Percentiles rank a stretch among this genome's conserved stretches.
phyloP scores from a whole-genome alignment of 1,140 invertebrate genomes.

The Drosophila dunni region DNA sequence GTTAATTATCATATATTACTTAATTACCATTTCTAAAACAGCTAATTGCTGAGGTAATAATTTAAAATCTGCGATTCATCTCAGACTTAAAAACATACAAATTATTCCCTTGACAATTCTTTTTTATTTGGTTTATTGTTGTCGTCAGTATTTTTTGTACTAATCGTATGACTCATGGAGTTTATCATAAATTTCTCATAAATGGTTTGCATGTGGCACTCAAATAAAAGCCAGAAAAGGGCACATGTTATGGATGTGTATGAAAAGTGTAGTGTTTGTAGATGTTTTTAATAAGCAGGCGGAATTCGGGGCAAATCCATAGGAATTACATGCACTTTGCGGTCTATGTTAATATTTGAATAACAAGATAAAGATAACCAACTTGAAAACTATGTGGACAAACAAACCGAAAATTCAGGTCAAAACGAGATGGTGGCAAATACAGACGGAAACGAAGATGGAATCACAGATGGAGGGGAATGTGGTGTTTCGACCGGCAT shows the following conservation, averaged over 20 bases:
- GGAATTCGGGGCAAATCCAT: slow-evolving; percentile 37
- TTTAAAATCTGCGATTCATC: background rate
- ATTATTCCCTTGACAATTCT: background rate
- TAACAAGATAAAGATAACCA: slow-evolving; percentile 25
- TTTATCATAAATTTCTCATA: background rate
- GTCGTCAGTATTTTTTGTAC: background rate
- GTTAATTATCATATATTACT: slow-evolving; percentile 25
- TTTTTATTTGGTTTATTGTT: background rate
- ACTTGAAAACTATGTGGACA: slow-evolving; percentile 14
- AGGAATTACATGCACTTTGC: slow-evolving; percentile 43
- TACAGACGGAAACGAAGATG: background rate
- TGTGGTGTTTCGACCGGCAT: slow-evolving; percentile 4
- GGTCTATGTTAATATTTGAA: slow-evolving; percentile 47
- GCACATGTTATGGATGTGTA: slow-evolving; percentile 15
- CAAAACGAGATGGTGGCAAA: slow-evolving; percentile 8
- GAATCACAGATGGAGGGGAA: background rate
- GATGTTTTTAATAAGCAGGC: slow-evolving; percentile 41
- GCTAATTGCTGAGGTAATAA: slow-evolving; percentile 1
- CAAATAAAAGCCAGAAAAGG: slow-evolving; percentile 15
- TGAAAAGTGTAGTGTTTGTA: background rate
- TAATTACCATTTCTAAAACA: slow-evolving; percentile 6
- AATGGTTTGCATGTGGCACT: slow-evolving; percentile 31
- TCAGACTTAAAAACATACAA: background rate
- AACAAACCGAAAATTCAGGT: slow-evolving; percentile 35
- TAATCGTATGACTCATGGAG: slow-evolving; percentile 16